Percentiles rank a stretch among this genome's conserved stretches.
These are phyloP conservation scores for Macquaria australasica DNA, from an alignment of 2,113 vertebrate genomes.

Conservation along the genomic window DNA sequence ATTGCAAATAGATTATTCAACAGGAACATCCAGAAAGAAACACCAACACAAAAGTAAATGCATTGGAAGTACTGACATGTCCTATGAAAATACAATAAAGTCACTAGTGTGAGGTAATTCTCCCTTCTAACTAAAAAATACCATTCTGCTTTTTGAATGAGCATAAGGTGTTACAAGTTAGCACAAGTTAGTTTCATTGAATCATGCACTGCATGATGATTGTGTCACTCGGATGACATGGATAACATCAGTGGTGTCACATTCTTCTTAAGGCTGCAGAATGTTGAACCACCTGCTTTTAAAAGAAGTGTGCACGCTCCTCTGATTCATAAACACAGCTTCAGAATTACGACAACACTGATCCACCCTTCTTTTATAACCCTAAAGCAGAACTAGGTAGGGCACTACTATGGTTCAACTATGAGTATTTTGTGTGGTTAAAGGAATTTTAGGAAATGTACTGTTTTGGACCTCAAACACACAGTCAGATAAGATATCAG, in stretches of 20 bases:
- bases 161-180: not conserved
- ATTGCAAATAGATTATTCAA: not conserved
- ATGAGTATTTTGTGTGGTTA: conserved; percentile 5
- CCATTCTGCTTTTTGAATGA: not conserved
- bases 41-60: not conserved
- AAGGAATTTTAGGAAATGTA: conserved; percentile 27
- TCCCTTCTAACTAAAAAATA: not conserved
- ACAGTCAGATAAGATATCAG: conserved; percentile 41
- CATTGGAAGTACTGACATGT: not conserved
- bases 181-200: not conserved
- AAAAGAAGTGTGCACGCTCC: conserved; percentile 1
- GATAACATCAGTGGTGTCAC: conserved; percentile 5
- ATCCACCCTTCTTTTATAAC: not conserved
- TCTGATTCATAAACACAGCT: conserved; percentile 33
- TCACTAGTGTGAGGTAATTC: not conserved
- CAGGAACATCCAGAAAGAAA: not conserved
- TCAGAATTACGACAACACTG: conserved; percentile 7
- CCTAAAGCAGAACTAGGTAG: not conserved
- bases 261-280: conserved; percentile 33
- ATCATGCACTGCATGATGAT: not conserved
- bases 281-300: conserved; percentile 44
- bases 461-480: conserved; percentile 33
- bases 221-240: conserved; percentile 34
- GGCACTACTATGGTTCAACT: not conserved
- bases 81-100: not conserved